Evolutionary conservation across 2,888 invertebrate species (phyloP).

Genomic region (Diachrysia chrysitis): DNA sequence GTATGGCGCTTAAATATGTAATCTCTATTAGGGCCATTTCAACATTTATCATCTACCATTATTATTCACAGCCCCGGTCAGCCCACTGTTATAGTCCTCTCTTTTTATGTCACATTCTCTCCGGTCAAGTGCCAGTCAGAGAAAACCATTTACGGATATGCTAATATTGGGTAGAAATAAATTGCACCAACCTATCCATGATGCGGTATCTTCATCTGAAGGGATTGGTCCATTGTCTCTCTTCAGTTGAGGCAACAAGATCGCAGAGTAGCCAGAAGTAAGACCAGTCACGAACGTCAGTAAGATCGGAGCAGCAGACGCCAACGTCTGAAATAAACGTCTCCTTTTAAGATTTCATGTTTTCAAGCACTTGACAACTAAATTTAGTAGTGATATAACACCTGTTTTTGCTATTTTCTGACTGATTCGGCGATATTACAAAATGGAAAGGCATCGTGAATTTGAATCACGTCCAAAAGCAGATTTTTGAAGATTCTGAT

Average conservation of each 20-base stretch:
- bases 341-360: constrained; percentile 8
- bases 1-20: no score
- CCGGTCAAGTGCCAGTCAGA: no score
- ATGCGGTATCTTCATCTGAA: constrained; percentile 84
- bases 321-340: constrained; percentile 82
- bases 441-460: neutral
- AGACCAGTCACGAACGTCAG: constrained; percentile 89
- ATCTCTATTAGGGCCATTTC: no score
- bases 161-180: neutral
- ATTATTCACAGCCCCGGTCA: no score
- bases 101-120: no score
- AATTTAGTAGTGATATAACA: neutral
- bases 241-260: constrained; percentile 90
- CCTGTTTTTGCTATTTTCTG: neutral
- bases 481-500: neutral
- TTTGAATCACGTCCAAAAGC: neutral
- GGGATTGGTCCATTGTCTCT: constrained; percentile 78
- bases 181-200: constrained; percentile 89
- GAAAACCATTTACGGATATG: no score
- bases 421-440: neutral
- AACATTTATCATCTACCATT: no score
- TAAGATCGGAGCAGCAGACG: constrained; percentile 88
- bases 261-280: constrained; percentile 91
- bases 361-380: neutral
- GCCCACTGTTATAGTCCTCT: no score